Evolutionary conservation across 2,113 vertebrate genomes (phyloP).

Genomic region (Scortum barcoo): DNA sequence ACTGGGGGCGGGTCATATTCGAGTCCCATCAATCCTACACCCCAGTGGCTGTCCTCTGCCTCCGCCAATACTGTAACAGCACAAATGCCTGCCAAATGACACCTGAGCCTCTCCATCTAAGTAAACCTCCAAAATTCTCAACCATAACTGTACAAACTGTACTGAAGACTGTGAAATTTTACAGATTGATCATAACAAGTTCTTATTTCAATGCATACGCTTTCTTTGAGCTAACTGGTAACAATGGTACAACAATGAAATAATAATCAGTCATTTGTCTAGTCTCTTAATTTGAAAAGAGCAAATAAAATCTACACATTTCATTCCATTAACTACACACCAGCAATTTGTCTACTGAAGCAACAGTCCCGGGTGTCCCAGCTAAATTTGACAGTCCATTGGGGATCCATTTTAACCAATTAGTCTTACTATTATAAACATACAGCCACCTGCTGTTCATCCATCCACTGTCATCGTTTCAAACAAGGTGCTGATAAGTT

Average conservation of each 20-base stretch:
- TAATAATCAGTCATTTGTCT: background rate
- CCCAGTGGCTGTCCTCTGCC: slow-evolving; percentile 9
- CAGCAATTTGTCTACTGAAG: slow-evolving; percentile 1
- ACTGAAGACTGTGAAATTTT: slow-evolving; percentile 29
- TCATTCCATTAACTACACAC: background rate
- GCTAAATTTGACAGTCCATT: background rate
- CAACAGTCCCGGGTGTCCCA: background rate
- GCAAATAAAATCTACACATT: slow-evolving; percentile 27
- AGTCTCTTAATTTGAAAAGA: background rate
- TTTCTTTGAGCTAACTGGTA: background rate
- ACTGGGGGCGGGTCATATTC: slow-evolving; percentile 16
- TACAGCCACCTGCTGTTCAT: background rate
- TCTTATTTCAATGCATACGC: background rate
- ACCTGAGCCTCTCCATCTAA: slow-evolving; percentile 43
- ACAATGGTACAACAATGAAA: background rate
- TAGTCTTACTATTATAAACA: slow-evolving; percentile 33
- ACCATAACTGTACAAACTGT: slow-evolving; percentile 49
- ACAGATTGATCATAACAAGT: background rate
- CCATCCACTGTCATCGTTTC: background rate
- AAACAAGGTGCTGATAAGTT: slow-evolving; percentile 10
- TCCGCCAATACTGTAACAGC: slow-evolving; percentile 46
- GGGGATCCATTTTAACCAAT: slow-evolving; percentile 26
- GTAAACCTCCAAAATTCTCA: slow-evolving; percentile 42
- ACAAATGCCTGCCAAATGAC: slow-evolving; percentile 55
- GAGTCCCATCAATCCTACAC: slow-evolving; percentile 7